Conservation (phyloP, 2,888 invertebrate genomes). For the Zeuzera pyrina region DNA sequence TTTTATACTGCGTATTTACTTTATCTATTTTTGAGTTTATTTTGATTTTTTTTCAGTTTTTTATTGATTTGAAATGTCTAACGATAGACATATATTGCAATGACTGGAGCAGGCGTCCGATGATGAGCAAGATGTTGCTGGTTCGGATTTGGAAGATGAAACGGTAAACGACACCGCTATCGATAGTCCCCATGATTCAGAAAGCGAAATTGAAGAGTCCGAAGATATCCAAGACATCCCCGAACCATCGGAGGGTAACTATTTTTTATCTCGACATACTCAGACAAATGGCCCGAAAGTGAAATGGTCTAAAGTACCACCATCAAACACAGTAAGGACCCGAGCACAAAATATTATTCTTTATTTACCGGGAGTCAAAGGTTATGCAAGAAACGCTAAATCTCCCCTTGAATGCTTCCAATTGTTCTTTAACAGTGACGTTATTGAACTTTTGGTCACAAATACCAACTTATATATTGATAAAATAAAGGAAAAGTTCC, state of each 20-base stretch:
- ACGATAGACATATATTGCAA: no score
- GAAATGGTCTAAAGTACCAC: slow-evolving; percentile 6
- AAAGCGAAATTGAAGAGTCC: slow-evolving; percentile 9
- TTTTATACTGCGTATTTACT: no score
- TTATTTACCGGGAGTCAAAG: no score
- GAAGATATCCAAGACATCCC: slow-evolving; percentile 8
- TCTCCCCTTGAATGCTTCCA: no score
- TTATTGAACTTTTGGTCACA: no score
- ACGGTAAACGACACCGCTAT: slow-evolving; percentile 11
- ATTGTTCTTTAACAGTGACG: no score
- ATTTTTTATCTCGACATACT: slow-evolving; percentile 11
- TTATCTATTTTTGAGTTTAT: slow-evolving; percentile 8
- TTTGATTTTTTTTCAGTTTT: slow-evolving; percentile 7
- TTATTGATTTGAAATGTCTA: slow-evolving; percentile 10
- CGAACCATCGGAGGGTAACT: slow-evolving; percentile 8
- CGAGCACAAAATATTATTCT: no score
- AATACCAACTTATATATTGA: no score
- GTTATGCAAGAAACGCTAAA: no score
- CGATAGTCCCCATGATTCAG: slow-evolving; percentile 10
- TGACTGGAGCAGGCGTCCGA: slow-evolving; percentile 14
- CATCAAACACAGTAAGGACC: no score
- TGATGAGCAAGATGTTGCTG: slow-evolving; percentile 16
- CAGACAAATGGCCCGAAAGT: slow-evolving; percentile 10
- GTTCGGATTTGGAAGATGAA: slow-evolving; percentile 15
- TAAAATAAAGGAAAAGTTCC: no score